These are phyloP conservation scores for Falco cherrug DNA, from an alignment of 2,797 vertebrate species.

Conservation along the genomic window DNA sequence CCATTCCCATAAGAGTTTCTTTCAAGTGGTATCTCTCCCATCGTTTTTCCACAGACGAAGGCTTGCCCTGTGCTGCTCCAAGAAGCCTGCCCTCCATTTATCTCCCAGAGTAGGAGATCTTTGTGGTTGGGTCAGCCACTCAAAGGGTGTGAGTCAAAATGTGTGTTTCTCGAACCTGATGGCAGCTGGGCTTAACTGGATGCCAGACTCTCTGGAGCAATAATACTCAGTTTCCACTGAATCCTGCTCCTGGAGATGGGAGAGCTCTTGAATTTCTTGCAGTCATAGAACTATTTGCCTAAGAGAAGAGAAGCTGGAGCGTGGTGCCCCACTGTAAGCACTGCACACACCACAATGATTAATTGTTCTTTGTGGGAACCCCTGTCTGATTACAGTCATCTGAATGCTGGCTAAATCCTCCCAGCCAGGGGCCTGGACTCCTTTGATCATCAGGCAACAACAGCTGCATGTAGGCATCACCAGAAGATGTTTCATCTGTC, in stretches of 20 bases:
- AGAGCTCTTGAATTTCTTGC: not conserved
- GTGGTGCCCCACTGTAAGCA: not conserved
- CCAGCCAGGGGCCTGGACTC: not conserved
- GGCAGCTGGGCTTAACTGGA: not conserved
- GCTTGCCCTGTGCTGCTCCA: not conserved
- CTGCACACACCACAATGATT: not conserved
- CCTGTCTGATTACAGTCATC: not conserved
- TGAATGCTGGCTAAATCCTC: not conserved
- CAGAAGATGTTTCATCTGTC: not conserved
- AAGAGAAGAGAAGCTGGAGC: not conserved
- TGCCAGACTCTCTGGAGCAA: rapidly evolving
- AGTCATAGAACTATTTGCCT: not conserved
- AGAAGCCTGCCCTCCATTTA: not conserved
- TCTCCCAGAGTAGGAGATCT: not conserved
- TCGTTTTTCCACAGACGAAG: not conserved
- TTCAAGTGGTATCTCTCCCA: not conserved
- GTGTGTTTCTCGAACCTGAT: not conserved
- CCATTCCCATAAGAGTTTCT: not conserved
- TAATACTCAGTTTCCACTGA: not conserved
- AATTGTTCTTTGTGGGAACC: not conserved
- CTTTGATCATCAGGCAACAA: not conserved
- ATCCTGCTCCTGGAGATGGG: not conserved
- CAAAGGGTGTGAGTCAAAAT: rapidly evolving
- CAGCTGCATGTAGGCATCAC: not conserved
- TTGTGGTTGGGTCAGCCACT: not conserved